A percentile compares a stretch with the other conserved stretches of the same genome.
Conservation (phyloP, 2,113 vertebrate species). For the Actenoides hombroni region DNA sequence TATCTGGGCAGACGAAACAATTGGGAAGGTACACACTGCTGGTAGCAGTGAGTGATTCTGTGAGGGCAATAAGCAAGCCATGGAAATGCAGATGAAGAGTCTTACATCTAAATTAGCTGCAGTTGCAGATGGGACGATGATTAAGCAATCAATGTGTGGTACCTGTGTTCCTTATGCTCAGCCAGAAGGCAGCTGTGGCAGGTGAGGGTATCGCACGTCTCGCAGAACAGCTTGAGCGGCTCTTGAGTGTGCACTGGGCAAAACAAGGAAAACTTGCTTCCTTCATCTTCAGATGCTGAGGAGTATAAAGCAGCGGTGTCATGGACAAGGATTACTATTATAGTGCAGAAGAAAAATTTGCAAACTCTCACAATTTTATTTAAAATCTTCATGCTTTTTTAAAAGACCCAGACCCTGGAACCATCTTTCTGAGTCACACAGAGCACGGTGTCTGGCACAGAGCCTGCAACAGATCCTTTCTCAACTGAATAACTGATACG, state of each 20-base stretch:
- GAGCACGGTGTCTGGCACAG: background rate
- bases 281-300: constrained; percentile 59
- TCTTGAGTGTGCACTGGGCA: constrained; percentile 75
- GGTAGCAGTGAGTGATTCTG: background rate
- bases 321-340: background rate
- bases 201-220: constrained; percentile 76
- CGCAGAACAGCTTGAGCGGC: constrained; percentile 77
- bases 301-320: background rate
- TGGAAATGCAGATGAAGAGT: background rate
- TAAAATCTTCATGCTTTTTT: background rate
- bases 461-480: background rate
- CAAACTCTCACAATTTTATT: background rate
- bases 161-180: constrained; percentile 83
- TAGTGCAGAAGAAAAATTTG: background rate
- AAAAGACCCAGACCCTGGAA: background rate
- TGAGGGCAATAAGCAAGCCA: background rate
- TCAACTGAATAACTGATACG: accelerated
- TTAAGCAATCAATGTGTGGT: background rate
- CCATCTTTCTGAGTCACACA: background rate
- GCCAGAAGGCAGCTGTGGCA: constrained; percentile 76
- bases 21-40: background rate
- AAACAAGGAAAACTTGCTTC: constrained; percentile 28
- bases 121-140: background rate
- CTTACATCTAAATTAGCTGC: background rate
- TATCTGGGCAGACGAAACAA: background rate